Base-by-base conservation (phyloP, 2,797 vertebrate species). In the Cyclopterus lumpus region DNA sequence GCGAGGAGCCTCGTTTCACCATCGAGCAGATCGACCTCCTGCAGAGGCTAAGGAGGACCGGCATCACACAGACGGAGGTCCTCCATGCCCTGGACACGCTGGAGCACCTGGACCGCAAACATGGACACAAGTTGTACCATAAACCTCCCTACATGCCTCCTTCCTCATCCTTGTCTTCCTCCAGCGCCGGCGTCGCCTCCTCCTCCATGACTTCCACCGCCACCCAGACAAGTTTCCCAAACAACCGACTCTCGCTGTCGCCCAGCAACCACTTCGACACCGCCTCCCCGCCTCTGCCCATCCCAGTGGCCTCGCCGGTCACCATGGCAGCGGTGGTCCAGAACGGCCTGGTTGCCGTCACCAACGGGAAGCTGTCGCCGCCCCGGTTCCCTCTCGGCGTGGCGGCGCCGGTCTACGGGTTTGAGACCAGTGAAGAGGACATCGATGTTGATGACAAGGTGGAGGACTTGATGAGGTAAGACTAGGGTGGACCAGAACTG, bases 11-110 rank as follows among this genome's bases (percentile, higher is more conserved):
- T 93, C 96, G 98, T 91, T 99, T 99, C 91, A 99, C 98, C 93
- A 99, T 99, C 86, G 98, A 99, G 95, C 98, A 99, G 95, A 99
- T 99, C 30, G 97, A 99, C 94, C 95, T 99, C 88, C 97, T 99
- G 83, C 98, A 99, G 93, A 96, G 98, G 87, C 94, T 99, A 42
- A 92, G 98, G 81, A 95, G 96, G 80, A 98, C 97, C 0, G 98
- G 98, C 12, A 99, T 99, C 96, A 96, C 96, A 77, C 96, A 97
- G 83, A 96, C 95, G 49, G 97, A 99, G 90, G 96, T 99, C 89
- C 96, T 99, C 32, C 97, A 98, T 0, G 98, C 98, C 20, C 93
- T 99, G 93, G 97, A 99, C 83, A 97, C 98, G 46, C 93, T 99
- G 82, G 98, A 99, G 74, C 96, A 97, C 67, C 95, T 99, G 12